phyloP scores from a whole-genome alignment of 1,140 invertebrate genomes.

The Druon quercuslanigerum region DNA sequence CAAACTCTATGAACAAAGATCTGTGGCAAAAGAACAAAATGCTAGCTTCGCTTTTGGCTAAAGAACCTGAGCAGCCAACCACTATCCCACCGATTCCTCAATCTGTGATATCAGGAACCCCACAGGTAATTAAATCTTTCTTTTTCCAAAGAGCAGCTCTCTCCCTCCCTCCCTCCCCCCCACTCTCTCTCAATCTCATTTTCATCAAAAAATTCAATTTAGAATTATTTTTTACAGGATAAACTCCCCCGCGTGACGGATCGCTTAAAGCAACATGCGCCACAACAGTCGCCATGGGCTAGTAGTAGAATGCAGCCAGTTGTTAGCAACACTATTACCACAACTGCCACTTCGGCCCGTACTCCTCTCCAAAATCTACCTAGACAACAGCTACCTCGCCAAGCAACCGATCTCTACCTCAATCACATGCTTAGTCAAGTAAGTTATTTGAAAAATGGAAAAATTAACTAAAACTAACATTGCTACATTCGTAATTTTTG shows the following conservation, averaged over 20 bases:
- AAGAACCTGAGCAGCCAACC: conserved; percentile 84
- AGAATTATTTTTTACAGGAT: conserved; percentile 65
- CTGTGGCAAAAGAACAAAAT: conserved; percentile 91
- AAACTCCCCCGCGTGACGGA: conserved; percentile 76
- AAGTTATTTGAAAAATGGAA: conserved; percentile 25
- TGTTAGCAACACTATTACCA: conserved; percentile 67
- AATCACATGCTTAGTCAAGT: conserved; percentile 73
- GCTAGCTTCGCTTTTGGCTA: conserved; percentile 88
- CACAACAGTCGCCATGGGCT: conserved; percentile 70
- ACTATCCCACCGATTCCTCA: conserved; percentile 81
- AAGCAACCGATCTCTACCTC: conserved; percentile 79
- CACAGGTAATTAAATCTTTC: conserved; percentile 69
- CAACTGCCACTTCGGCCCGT: conserved; percentile 68
- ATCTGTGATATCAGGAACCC: conserved; percentile 81
- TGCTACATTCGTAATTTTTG: too few relatives aligned
- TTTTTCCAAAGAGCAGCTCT: not conserved
- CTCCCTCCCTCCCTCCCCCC: not conserved
- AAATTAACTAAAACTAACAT: not conserved
- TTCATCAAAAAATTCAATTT: conserved; percentile 33
- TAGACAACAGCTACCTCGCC: conserved; percentile 71
- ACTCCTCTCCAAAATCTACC: conserved; percentile 71
- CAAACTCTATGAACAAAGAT: conserved; percentile 78
- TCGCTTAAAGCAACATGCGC: conserved; percentile 73
- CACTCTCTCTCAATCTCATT: not conserved
- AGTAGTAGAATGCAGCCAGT: conserved; percentile 68